phyloP scores from a whole-genome alignment of 1,140 invertebrate species.

The Conopomorpha cramerella region DNA sequence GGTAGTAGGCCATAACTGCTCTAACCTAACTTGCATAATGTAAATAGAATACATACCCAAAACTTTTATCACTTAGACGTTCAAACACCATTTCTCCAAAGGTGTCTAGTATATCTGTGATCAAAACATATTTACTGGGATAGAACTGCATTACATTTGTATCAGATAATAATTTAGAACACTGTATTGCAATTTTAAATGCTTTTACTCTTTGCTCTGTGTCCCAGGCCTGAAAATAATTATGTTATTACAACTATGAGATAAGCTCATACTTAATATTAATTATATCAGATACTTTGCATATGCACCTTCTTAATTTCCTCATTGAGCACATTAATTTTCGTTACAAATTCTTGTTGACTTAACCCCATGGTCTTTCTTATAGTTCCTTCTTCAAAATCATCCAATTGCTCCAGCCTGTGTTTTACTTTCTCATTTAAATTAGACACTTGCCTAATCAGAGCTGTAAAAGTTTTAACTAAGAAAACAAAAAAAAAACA shows the following conservation, averaged over 20 bases:
- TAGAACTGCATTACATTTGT: conserved; percentile 91
- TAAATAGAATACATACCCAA: conserved; percentile 29
- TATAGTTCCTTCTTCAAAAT: conserved; percentile 88
- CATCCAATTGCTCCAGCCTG: conserved; percentile 90
- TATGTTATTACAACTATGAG: too few relatives aligned
- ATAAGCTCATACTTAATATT: too few relatives aligned
- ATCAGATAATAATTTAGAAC: conserved; percentile 89
- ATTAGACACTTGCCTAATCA: conserved; percentile 77
- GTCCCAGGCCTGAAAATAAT: conserved; percentile 91
- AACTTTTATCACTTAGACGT: conserved; percentile 76
- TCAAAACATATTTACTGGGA: conserved; percentile 96
- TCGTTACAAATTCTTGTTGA: conserved; percentile 88
- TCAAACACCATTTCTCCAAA: conserved; percentile 94
- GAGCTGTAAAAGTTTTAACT: conserved; percentile 63
- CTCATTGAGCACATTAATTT: conserved; percentile 88
- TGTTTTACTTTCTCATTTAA: conserved; percentile 91
- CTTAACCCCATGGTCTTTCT: conserved; percentile 87
- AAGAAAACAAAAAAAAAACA: conserved; percentile 32
- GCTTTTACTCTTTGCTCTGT: conserved; percentile 93
- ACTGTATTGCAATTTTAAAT: conserved; percentile 96
- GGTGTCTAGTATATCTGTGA: conserved; percentile 94
- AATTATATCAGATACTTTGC: too few relatives aligned
- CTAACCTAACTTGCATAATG: neutral
- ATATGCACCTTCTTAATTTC: conserved; percentile 80
- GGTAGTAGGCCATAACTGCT: too few relatives aligned